Evolutionary conservation across 2,113 vertebrate species (phyloP).

Genomic region (Poicephalus meyeri): DNA sequence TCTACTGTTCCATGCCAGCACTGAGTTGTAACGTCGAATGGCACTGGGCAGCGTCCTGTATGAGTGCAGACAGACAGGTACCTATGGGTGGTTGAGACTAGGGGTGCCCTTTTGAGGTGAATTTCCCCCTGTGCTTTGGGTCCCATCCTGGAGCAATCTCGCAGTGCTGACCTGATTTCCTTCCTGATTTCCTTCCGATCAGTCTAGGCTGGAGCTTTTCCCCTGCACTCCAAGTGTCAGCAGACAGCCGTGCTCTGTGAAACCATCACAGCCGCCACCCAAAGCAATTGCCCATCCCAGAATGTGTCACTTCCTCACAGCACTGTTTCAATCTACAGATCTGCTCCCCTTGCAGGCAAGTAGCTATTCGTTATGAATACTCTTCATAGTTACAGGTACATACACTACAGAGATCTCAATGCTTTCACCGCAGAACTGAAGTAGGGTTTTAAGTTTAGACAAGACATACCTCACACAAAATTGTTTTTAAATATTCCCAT

Average conservation of each 20-base stretch:
- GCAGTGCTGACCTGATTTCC: background rate
- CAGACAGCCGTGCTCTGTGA: background rate
- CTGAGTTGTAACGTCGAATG: background rate
- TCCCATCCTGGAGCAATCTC: accelerated
- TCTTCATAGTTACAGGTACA: background rate
- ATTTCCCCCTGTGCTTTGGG: background rate
- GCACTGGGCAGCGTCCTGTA: background rate
- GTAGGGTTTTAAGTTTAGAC: background rate
- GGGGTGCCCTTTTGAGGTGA: background rate
- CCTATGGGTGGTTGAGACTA: accelerated
- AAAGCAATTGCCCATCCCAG: background rate
- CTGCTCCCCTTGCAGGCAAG: background rate
- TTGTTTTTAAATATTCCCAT: background rate
- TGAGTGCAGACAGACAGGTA: background rate
- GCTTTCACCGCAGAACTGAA: background rate
- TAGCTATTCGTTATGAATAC: background rate
- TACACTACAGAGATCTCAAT: background rate
- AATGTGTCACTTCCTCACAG: background rate
- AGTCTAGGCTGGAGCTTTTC: background rate
- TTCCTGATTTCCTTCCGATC: accelerated
- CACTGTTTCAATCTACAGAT: background rate
- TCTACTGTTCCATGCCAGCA: background rate
- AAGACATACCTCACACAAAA: background rate
- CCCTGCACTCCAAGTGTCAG: accelerated
- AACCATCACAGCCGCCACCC: accelerated